Evolutionary conservation across 2,113 vertebrate species (phyloP).

Genomic region (Zosterops lateralis): DNA sequence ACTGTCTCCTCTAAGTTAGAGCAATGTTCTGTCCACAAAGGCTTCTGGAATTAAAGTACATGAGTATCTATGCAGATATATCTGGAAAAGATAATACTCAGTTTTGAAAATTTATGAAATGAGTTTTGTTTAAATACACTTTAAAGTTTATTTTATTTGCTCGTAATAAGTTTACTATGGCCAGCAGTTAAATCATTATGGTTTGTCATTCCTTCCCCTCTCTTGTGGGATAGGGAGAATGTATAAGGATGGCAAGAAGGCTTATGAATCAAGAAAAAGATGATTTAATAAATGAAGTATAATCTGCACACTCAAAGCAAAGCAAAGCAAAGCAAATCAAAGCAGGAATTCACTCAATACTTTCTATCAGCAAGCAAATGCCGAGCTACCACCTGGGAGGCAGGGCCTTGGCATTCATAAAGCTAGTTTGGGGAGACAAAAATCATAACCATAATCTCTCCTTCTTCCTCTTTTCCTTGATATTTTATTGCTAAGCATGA

Average conservation of each 20-base stretch:
- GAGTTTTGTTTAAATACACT: background rate
- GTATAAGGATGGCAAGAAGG: background rate
- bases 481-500: background rate
- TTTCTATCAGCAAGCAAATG: background rate
- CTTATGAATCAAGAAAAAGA: background rate
- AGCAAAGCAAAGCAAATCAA: background rate
- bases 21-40: background rate
- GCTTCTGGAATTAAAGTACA: background rate
- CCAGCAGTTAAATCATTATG: background rate
- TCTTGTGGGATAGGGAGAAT: background rate
- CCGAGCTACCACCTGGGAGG: accelerated
- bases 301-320: background rate
- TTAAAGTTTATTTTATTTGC: background rate
- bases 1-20: background rate
- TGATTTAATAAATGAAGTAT: background rate
- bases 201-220: background rate
- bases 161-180: accelerated
- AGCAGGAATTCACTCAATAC: background rate
- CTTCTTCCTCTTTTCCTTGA: background rate
- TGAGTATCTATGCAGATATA: background rate
- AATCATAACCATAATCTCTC: accelerated
- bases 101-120: background rate
- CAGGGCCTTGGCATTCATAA: accelerated
- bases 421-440: background rate
- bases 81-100: background rate